Evolutionary conservation across 2,888 invertebrate species (phyloP).

Genomic region (Anoplius nigerrimus): DNA sequence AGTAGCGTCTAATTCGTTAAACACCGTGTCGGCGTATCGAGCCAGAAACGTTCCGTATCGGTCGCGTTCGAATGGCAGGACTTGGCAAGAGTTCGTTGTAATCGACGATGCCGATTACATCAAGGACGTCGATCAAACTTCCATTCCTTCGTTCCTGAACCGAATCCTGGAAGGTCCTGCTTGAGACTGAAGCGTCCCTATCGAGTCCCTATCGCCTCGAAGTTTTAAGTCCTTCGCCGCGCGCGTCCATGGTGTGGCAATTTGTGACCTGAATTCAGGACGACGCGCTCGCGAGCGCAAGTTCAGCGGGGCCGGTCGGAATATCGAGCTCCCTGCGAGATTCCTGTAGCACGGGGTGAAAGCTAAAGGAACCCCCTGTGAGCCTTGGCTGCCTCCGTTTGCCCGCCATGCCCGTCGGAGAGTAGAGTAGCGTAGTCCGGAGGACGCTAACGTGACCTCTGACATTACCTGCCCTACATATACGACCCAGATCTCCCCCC

Average conservation of each 20-base stretch:
- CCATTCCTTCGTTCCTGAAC: too few relatives aligned
- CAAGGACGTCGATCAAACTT: too few relatives aligned
- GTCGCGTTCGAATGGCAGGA: too few relatives aligned
- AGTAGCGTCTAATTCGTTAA: too few relatives aligned
- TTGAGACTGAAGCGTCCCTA: too few relatives aligned
- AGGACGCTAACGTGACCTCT: constrained; percentile 48
- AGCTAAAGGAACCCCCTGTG: constrained; percentile 8
- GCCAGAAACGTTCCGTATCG: too few relatives aligned
- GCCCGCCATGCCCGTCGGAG: constrained; percentile 7
- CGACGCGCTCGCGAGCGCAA: neutral
- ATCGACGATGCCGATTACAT: too few relatives aligned
- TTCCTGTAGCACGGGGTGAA: constrained; percentile 14
- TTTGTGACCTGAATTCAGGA: neutral
- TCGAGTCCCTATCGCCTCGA: neutral
- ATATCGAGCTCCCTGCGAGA: constrained; percentile 21
- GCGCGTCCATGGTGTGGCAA: neutral
- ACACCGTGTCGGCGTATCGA: too few relatives aligned
- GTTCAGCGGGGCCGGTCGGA: neutral
- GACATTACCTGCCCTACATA: constrained; percentile 60
- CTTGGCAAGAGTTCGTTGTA: too few relatives aligned
- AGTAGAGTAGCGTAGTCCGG: too few relatives aligned
- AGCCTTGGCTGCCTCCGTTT: constrained; percentile 7
- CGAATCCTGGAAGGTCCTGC: too few relatives aligned
- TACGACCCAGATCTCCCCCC: constrained; percentile 48
- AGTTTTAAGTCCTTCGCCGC: neutral